phyloP scores from a whole-genome alignment of 2,797 vertebrate genomes.

The Sebastes itinus region DNA sequence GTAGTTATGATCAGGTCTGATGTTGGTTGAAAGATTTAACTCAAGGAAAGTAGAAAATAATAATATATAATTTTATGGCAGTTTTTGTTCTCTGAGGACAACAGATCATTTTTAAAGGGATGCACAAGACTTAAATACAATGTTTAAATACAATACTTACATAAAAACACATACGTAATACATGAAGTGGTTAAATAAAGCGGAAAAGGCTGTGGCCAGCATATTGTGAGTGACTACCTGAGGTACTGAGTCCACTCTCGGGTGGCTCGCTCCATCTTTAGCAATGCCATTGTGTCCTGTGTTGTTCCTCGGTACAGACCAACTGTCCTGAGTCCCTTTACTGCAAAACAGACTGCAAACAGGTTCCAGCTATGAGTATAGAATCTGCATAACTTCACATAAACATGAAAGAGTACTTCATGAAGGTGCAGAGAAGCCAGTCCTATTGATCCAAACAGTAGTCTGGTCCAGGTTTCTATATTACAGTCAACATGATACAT shows the following conservation, averaged over 20 bases:
- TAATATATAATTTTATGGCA: not conserved
- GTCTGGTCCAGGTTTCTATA: not conserved
- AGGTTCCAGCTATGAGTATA: conserved; percentile 2
- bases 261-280: conserved; percentile 57
- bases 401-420: not conserved
- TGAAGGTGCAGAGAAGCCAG: not conserved
- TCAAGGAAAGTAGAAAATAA: not conserved
- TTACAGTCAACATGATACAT: not conserved
- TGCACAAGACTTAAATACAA: not conserved
- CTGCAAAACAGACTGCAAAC: conserved; percentile 78
- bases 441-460: not conserved
- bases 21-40: not conserved
- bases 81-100: not conserved
- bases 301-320: conserved; percentile 77
- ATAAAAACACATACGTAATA: not conserved
- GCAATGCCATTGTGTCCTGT: conserved; percentile 60
- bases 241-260: conserved; percentile 63
- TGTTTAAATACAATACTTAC: not conserved
- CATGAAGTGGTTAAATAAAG: not conserved
- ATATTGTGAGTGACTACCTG: conserved; percentile 62
- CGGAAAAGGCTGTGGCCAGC: not conserved
- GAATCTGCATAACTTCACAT: not conserved
- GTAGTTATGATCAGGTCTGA: no score
- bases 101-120: not conserved
- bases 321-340: conserved; percentile 77